A percentile compares a stretch with the other conserved stretches of the same genome.
phyloP scores from a whole-genome alignment of 2,888 invertebrate genomes.

The Coenonympha arcania region DNA sequence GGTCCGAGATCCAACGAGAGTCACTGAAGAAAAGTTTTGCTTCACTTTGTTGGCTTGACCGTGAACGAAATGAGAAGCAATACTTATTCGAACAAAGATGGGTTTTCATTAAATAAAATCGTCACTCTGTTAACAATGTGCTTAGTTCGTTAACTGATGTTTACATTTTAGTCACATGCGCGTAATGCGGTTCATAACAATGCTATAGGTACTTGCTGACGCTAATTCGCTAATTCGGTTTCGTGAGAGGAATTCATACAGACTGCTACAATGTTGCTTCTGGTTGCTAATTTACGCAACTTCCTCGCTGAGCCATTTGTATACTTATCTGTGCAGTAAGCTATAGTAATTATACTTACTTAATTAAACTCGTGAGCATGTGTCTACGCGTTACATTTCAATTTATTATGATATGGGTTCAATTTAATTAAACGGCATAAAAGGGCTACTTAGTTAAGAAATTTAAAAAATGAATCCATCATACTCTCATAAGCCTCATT shows the following conservation, averaged over 20 bases:
- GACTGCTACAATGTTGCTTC: neutral
- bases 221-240: neutral
- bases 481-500: no score
- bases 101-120: neutral
- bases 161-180: neutral
- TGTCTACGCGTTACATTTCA: no score
- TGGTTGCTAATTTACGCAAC: neutral
- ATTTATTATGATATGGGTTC: no score
- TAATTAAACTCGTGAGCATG: no score
- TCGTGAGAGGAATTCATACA: neutral
- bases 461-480: no score
- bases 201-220: neutral
- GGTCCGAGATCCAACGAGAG: constrained; percentile 78
- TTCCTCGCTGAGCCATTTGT: neutral
- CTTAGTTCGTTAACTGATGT: constrained; percentile 1
- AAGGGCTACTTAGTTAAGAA: no score
- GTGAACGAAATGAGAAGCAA: no score
- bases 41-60: neutral
- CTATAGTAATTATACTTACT: no score
- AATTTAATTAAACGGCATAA: no score
- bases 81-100: no score
- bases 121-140: neutral
- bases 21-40: constrained; percentile 60
- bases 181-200: neutral
- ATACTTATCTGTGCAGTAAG: neutral